phyloP scores from a whole-genome alignment of 2,888 invertebrate genomes.

The Aquatica leii region DNA sequence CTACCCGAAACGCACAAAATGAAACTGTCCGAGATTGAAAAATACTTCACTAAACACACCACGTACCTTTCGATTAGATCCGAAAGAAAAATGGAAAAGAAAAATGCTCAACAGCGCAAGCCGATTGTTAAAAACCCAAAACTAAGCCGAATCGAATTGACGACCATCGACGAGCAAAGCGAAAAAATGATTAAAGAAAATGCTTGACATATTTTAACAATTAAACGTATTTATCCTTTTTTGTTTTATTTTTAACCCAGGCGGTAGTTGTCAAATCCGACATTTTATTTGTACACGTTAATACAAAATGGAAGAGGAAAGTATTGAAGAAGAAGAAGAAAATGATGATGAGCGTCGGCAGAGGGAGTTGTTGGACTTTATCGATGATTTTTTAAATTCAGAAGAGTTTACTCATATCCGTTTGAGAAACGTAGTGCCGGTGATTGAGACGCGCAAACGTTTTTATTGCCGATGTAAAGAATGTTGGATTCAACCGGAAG shows the following conservation, averaged over 20 bases:
- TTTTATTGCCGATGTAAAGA: conserved; percentile 2
- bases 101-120: not conserved
- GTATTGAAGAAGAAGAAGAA: not conserved
- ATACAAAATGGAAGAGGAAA: too few relatives aligned
- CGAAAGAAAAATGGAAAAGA: conserved; percentile 3
- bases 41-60: conserved; percentile 60
- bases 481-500: conserved; percentile 8
- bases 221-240: not conserved
- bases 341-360: conserved; percentile 15
- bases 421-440: not conserved
- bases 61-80: conserved; percentile 44
- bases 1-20: conserved; percentile 64
- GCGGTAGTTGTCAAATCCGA: not conserved
- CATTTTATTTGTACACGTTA: too few relatives aligned
- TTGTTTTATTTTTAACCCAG: conserved; percentile 2
- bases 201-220: too few relatives aligned
- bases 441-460: not conserved
- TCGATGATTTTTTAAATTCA: conserved; percentile 26
- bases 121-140: conserved; percentile 20
- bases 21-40: conserved; percentile 62
- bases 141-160: not conserved
- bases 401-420: conserved; percentile 13
- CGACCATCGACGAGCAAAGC: conserved; percentile 10
- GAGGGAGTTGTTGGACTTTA: conserved; percentile 21
- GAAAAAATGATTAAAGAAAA: conserved; percentile 22